phyloP scores from a whole-genome alignment of 2,797 vertebrate species.

The Poeciliopsis presidionis region DNA sequence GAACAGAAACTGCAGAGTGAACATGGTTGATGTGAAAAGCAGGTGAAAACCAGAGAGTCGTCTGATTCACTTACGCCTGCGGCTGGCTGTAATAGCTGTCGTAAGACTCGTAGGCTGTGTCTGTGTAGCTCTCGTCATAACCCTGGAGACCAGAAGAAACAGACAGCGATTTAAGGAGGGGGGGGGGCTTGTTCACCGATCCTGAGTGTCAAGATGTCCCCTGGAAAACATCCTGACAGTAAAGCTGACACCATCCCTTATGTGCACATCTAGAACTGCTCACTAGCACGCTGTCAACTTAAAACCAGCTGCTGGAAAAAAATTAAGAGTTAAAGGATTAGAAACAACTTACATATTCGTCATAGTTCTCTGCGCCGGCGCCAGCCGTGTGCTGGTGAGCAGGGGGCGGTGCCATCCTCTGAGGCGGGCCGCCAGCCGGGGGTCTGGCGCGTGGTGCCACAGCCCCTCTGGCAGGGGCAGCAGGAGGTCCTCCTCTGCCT shows the following conservation, averaged over 20 bases:
- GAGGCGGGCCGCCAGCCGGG: conserved; percentile 85
- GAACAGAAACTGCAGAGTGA: conserved; percentile 28
- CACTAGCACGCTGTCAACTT: neutral
- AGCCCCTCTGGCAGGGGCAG: conserved; percentile 85
- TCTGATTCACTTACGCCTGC: conserved; percentile 89
- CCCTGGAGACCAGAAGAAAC: conserved; percentile 77
- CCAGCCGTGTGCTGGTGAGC: conserved; percentile 83
- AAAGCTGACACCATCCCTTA: conserved; percentile 26
- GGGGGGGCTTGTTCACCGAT: conserved; percentile 49
- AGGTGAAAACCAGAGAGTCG: conserved; percentile 53
- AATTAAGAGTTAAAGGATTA: neutral
- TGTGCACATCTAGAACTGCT: neutral
- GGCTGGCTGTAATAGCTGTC: conserved; percentile 97
- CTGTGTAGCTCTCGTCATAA: conserved; percentile 93
- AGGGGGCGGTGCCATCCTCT: conserved; percentile 86
- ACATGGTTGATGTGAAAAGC: conserved; percentile 23
- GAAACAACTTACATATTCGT: conserved; percentile 89
- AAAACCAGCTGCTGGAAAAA: neutral
- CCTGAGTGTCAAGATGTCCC: conserved; percentile 67
- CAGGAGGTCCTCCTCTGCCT: conserved; percentile 87
- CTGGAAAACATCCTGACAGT: conserved; percentile 33
- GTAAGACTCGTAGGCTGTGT: conserved; percentile 93
- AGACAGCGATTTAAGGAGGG: conserved; percentile 37
- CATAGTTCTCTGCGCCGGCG: conserved; percentile 83
- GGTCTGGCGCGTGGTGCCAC: conserved; percentile 84